Percentiles rank a stretch among this genome's conserved stretches.
Evolutionary conservation across 2,113 vertebrate species (phyloP).

Genomic region (Tauraco erythrolophus): DNA sequence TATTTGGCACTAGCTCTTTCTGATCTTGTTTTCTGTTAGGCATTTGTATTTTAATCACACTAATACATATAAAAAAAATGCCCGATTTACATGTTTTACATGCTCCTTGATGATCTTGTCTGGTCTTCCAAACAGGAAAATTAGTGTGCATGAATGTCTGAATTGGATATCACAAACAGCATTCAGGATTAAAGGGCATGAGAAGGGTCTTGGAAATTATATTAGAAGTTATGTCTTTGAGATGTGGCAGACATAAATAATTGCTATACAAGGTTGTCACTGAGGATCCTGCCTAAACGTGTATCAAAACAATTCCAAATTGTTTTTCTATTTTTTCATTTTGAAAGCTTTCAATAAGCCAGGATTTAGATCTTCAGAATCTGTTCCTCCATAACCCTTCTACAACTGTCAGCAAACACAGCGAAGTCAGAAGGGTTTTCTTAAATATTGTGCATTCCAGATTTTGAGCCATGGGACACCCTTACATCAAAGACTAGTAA

Average conservation of each 20-base stretch:
- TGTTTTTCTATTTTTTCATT: rapidly evolving
- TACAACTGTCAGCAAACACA: rapidly evolving
- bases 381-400: rapidly evolving
- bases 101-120: not conserved
- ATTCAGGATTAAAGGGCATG: not conserved
- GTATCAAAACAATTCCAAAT: not conserved
- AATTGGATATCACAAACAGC: not conserved
- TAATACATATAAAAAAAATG: not conserved
- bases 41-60: not conserved
- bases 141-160: rapidly evolving
- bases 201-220: rapidly evolving
- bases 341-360: not conserved
- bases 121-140: not conserved
- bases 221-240: not conserved
- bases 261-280: too few relatives aligned
- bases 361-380: not conserved
- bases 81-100: not conserved
- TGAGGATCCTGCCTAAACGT: not conserved
- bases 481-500: not conserved
- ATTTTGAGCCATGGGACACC: not conserved
- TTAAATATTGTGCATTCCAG: not conserved
- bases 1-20: not conserved
- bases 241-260: not conserved
- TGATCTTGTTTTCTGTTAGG: not conserved
- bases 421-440: not conserved